Conservation (phyloP, 2,888 invertebrate genomes). For the Diarsia brunnea region DNA sequence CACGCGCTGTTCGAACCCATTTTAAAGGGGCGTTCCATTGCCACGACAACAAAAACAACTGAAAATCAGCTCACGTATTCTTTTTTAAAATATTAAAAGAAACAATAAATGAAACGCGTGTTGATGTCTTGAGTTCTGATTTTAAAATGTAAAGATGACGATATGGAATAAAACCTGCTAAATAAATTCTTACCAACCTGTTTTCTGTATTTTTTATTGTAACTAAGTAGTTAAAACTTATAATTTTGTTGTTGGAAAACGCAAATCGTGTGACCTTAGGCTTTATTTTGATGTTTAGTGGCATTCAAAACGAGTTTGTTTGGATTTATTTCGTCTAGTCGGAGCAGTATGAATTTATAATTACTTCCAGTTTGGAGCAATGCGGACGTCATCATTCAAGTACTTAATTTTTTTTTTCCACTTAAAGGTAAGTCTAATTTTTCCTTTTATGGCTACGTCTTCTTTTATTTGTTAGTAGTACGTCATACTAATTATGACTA, state of each 20-base stretch:
- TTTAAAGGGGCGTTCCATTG: conserved; percentile 61
- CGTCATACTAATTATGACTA: background rate
- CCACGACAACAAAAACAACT: conserved; percentile 36
- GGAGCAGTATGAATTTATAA: conserved; percentile 39
- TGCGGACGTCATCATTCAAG: conserved; percentile 19
- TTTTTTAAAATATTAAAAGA: background rate
- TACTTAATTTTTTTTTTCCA: background rate
- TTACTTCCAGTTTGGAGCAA: conserved; percentile 23
- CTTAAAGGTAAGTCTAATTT: background rate
- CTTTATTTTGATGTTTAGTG: conserved; percentile 41
- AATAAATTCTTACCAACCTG: conserved; percentile 39
- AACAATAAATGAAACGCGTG: conserved; percentile 12
- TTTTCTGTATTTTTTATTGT: conserved; percentile 30
- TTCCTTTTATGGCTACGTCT: background rate
- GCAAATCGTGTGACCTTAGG: conserved; percentile 45
- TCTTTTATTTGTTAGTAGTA: background rate
- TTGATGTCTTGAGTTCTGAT: conserved; percentile 5
- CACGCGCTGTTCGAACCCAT: conserved; percentile 70
- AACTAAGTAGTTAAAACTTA: background rate
- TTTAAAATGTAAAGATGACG: conserved; percentile 32
- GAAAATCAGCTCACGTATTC: background rate
- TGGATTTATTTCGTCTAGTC: conserved; percentile 23
- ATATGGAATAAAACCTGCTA: conserved; percentile 9
- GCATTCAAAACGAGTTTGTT: conserved; percentile 56
- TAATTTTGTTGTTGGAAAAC: conserved; percentile 30